Percentiles rank a stretch among this genome's conserved stretches.
These are phyloP conservation scores for Acrocephalus arundinaceus DNA, from an alignment of 2,113 vertebrate species.

Conservation along the genomic window DNA sequence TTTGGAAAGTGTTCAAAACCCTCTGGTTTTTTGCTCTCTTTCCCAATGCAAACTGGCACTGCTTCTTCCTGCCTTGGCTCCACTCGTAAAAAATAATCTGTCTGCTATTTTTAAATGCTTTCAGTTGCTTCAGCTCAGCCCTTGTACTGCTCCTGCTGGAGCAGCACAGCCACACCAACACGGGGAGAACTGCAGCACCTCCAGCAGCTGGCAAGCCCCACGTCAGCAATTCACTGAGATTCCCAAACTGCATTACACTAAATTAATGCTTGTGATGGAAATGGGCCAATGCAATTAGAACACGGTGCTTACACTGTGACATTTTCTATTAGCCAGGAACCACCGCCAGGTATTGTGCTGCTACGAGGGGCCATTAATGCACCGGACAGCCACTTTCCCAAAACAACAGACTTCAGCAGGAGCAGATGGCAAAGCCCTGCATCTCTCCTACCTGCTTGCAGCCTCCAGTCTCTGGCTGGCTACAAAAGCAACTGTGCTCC, in stretches of 20 bases:
- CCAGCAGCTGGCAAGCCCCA: conserved; percentile 26
- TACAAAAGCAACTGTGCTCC: neutral
- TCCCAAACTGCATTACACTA: conserved; percentile 1
- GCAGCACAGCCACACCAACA: neutral
- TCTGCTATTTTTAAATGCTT: neutral
- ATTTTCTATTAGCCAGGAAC: conserved; percentile 41
- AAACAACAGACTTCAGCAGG: neutral
- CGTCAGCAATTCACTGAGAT: neutral
- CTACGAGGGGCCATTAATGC: neutral
- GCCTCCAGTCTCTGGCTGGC: neutral
- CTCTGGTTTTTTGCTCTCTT: neutral
- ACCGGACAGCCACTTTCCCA: neutral
- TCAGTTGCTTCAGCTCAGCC: neutral
- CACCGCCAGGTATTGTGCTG: neutral
- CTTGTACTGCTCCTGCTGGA: neutral
- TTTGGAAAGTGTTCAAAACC: neutral
- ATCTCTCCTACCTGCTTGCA: neutral
- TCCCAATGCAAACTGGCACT: neutral
- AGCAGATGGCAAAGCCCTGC: conserved; percentile 25
- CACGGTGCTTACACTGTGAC: neutral
- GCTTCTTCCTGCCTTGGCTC: neutral
- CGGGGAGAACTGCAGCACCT: neutral
- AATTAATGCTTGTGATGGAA: conserved; percentile 57
- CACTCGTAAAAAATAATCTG: neutral
- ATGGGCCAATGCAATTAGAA: conserved; percentile 20